Evolutionary conservation across 2,797 vertebrate species (phyloP), one percentile per base, ranked within the genome.

Genomic region (Sciurus vulgaris): DNA sequence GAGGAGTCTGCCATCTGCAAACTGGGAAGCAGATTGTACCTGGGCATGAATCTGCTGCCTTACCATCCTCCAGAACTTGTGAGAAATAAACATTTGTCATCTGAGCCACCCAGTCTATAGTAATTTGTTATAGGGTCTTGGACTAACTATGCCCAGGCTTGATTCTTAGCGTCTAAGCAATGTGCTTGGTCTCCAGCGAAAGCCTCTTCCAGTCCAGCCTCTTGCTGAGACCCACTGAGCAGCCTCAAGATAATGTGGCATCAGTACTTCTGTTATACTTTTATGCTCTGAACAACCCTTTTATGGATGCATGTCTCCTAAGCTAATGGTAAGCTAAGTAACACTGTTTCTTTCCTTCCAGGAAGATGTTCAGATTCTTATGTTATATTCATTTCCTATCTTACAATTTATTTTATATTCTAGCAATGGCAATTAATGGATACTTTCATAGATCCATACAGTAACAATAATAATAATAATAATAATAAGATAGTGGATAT

Each of bases 371-470:
- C 44, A 41, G 56, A 83, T 91, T 73, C 33, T 87, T 87, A 63
- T 11, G 44, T 41, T n/a, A 14, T 26, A 41, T 38, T 5, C 5
- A 11, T 35, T 86, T 84, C 22, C 12, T 83, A 1, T 28, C 28
- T 79, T 49, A 76, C 49, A 47, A 81, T 44, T 51, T 86, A 69
- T 63, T 78, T 79, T 49, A 70, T 49, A 7, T 49, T 88, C n/a
- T 30, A 72, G 20, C 33, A 72, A 47, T 49, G 26, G 9, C 90
- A 78, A 51, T 30, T 54, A 51, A 24, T 56, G 10, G 38, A 4
- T 56, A 59, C 30, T 61, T 86, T 87, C 67, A 77, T 9, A 56
- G 22, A 51, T 65, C 65, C 26, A 84, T 28, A 83, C 56, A 84
- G 26, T 28, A 38, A 67, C 3, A 24, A 9, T 44, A 87, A 65